Base-by-base conservation (phyloP, 92 coral and sea anemone species). In the Zoanthus sociatus region DNA sequence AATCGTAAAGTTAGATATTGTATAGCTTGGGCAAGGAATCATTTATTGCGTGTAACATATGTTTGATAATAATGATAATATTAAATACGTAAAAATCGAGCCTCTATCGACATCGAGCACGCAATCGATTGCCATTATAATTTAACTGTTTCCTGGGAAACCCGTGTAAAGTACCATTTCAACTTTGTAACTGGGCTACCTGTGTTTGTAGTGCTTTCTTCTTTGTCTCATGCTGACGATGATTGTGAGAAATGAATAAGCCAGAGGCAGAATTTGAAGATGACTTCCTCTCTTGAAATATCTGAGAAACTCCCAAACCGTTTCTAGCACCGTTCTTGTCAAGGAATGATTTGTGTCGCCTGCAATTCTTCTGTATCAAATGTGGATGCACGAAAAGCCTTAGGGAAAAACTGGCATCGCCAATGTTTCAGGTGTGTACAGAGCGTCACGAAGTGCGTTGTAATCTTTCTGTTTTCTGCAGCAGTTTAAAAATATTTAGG, bases 331-430 rank as follows among this genome's bases (percentile, higher is more conserved):
- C 45, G 31, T 42, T 17, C 68, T 79, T 50, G 42, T 64, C 73
- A 14, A 64, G 73, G 73, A 6, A 79, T 79, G 84, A 79, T 63
- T 79, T 79, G 84, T 55, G 13, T 60, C 21, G 84, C 73, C 21
- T 79, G 84, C 6, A 79, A 50, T 68, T 60, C 84, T 79, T 37
- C 84, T 9, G 14, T 81, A 45, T 46, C 85, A 44, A 45, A 53
- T 47, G 60, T 55, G 5, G 92, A 89, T 32, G 88, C 55, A n/a
- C 92, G 76, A 16, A 60, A 47, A 15, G 96, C 96, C 26, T 69
- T 93, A 61, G 73, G 93, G 42, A 76, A 77, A 9, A 51, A 92
- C 47, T 93, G 96, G 96, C 96, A 93, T 76, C 91, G 73, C 26
- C 88, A 90, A 8, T 93, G 94, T 68, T 91, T 91, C 92, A 91